Evolutionary conservation across 2,888 invertebrate genomes (phyloP), one percentile per base, ranked within the genome.

Genomic region (Nephrotoma guestfalica): DNA sequence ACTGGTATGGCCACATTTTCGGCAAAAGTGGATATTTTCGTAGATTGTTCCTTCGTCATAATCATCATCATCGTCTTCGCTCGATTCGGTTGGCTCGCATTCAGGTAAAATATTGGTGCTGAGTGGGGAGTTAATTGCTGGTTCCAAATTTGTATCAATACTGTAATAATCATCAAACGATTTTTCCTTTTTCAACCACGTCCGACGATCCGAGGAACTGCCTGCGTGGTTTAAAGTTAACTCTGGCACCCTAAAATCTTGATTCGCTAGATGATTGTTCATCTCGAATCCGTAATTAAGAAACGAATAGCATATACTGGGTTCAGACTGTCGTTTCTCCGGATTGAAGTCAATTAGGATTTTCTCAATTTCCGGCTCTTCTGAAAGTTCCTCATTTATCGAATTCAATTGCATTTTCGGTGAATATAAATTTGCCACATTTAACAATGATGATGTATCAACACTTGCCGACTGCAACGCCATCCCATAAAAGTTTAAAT

Each of bases 1-100:
- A 84, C 84, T 84, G 2, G 85, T 41, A 51, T 87, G 87, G 13
- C 87, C 86, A 86, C 87, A 87, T 71, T 87, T 87, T 15, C 30
- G 86, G 51, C 87, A 87, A 41, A 83, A 85, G 41, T 86, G 40
- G 4, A 85, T 18, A 85, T 86, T 86, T 41, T 51, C 86, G 41
- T 86, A 86, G 1, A 86, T 86, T 13, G 45, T 47, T 47, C n/a
- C 86, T 6, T 86, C 86, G n/a, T 86, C 86, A 9, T 40, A 45
- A 15, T 30, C 43, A 43, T 86, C 86, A 84, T 42, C 42, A 41
- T 84, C 41, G 9, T 9, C 41, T 0, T n/a, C 41, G 15, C n/a
- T 13, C 7, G n/a, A 42, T 5, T 42, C 15, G 30, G 18, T 5
- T 9, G 30, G 3, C 9, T 30, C 30, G 30, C 9, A 71, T 71